phyloP scores from a whole-genome alignment of 2,797 vertebrate species.

The Craterocephalus amniculus region DNA sequence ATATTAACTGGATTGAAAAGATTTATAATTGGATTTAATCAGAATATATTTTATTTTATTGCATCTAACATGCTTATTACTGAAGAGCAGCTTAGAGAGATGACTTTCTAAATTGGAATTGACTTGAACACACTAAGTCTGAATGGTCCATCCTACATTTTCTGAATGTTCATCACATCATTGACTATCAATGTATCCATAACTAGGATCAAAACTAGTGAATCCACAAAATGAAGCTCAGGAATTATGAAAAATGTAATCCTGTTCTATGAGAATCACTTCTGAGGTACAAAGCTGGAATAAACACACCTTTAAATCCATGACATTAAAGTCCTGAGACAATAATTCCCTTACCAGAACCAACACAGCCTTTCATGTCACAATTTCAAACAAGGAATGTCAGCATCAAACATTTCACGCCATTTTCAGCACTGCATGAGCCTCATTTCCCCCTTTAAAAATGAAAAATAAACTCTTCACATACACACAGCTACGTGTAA shows the following conservation, averaged over 20 bases:
- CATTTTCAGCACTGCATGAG: slow-evolving; percentile 10
- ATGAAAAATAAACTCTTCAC: not conserved
- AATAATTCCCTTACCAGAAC: slow-evolving; percentile 41
- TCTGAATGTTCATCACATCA: too few relatives aligned
- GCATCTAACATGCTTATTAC: too few relatives aligned
- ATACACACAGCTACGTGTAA: slow-evolving; percentile 27
- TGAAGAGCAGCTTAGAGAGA: too few relatives aligned
- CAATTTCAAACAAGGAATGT: slow-evolving; percentile 34
- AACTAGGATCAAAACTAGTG: not conserved
- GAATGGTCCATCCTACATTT: too few relatives aligned
- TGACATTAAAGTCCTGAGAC: slow-evolving; percentile 45
- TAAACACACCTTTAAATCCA: slow-evolving; percentile 46
- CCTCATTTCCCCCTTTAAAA: slow-evolving; percentile 11
- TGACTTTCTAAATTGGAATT: too few relatives aligned
- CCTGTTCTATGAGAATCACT: slow-evolving; percentile 35
- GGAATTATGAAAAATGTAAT: slow-evolving; percentile 25
- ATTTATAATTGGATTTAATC: too few relatives aligned
- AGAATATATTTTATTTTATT: too few relatives aligned
- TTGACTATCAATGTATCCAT: too few relatives aligned
- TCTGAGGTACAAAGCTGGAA: slow-evolving; percentile 30
- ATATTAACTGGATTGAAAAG: too few relatives aligned
- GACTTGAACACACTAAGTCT: too few relatives aligned
- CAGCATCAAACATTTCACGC: slow-evolving; percentile 28
- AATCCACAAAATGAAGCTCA: slow-evolving; percentile 13
- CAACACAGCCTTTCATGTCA: slow-evolving; percentile 47